Percentiles rank a stretch among this genome's conserved stretches.
These are phyloP conservation scores for Mustelus asterias DNA, from an alignment of 2,113 vertebrate species.

Conservation along the genomic window DNA sequence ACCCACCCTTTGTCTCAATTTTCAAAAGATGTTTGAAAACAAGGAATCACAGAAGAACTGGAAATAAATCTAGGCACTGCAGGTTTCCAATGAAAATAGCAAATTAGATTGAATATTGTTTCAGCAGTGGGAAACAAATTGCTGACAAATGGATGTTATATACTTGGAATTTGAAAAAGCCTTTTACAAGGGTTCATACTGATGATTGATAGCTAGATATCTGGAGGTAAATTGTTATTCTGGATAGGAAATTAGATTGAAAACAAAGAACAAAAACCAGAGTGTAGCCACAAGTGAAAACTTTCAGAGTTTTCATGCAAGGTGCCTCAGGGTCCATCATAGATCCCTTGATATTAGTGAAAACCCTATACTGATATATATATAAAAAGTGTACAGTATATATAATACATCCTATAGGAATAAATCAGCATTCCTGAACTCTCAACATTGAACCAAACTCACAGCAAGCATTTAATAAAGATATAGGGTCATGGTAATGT, in stretches of 20 bases:
- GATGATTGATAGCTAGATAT: constrained; percentile 8
- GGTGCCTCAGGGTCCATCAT: neutral
- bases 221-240: neutral
- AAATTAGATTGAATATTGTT: constrained; percentile 9
- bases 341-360: neutral
- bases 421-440: neutral
- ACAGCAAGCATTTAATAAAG: neutral
- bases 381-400: neutral
- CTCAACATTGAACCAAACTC: neutral
- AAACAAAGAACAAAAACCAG: neutral
- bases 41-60: neutral
- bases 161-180: neutral
- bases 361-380: neutral
- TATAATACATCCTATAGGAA: neutral
- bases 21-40: neutral
- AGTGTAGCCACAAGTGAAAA: neutral
- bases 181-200: neutral
- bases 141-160: neutral
- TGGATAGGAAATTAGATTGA: neutral
- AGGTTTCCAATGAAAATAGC: neutral
- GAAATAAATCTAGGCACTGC: neutral
- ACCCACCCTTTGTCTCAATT: neutral
- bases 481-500: neutral
- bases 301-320: neutral
- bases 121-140: neutral